A percentile compares a stretch with the other conserved stretches of the same genome.
These are phyloP conservation scores for Gobius niger DNA, from an alignment of 2,113 vertebrate genomes.

Conservation along the genomic window DNA sequence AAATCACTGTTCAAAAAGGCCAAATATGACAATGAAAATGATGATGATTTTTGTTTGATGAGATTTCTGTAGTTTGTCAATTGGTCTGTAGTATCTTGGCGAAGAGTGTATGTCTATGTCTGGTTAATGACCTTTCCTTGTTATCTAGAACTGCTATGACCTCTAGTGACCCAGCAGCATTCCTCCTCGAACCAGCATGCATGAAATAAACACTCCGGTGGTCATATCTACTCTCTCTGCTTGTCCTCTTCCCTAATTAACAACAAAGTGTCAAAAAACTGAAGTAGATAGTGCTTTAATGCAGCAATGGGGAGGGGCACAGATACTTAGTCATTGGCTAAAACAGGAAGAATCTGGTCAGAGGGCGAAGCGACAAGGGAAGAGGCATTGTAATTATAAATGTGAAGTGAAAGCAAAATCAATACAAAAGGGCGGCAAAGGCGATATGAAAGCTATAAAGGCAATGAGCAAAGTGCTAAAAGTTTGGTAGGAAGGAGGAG, in stretches of 20 bases:
- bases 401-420: not conserved
- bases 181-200: constrained; percentile 44
- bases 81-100: not conserved
- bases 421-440: constrained; percentile 9
- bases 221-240: constrained; percentile 2
- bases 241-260: not conserved
- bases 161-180: constrained; percentile 37
- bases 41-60: not conserved
- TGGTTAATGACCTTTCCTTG: constrained; percentile 13
- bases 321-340: constrained; percentile 19
- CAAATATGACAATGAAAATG: not conserved
- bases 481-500: constrained; percentile 10
- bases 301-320: constrained; percentile 21
- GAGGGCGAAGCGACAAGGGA: not conserved
- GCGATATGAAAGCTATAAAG: constrained; percentile 1
- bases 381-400: not conserved
- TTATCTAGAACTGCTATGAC: constrained; percentile 17
- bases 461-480: constrained; percentile 9
- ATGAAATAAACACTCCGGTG: constrained; percentile 38
- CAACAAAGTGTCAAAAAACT: not conserved
- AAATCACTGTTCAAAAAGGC: not conserved
- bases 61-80: not conserved
- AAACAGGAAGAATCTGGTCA: constrained; percentile 10
- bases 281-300: constrained; percentile 10
- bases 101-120: not conserved